Percentiles rank a stretch among this genome's conserved stretches.
phyloP scores from a whole-genome alignment of 2,797 vertebrate species.

The Paguma larvata region DNA sequence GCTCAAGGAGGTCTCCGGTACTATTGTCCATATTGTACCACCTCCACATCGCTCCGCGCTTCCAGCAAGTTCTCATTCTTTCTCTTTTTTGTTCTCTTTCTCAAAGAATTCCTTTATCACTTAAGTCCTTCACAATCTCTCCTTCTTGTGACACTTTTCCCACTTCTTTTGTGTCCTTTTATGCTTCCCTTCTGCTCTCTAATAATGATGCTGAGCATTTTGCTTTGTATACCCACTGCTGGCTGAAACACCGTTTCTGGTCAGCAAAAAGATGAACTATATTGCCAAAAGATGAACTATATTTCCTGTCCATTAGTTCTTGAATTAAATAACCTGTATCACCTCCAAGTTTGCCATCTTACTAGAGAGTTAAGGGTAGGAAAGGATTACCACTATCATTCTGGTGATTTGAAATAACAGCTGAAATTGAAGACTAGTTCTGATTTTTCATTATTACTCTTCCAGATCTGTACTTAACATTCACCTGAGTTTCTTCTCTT shows the following conservation, averaged over 20 bases:
- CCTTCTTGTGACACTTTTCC: neutral
- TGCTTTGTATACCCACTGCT: neutral
- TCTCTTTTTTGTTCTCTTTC: neutral
- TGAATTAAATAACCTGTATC: neutral
- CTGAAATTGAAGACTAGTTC: neutral
- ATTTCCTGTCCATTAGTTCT: neutral
- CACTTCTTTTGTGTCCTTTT: neutral
- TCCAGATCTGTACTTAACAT: neutral
- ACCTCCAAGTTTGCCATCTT: neutral
- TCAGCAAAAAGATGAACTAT: neutral
- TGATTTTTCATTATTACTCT: neutral
- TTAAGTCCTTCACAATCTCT: neutral
- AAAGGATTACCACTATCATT: neutral
- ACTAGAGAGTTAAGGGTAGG: neutral
- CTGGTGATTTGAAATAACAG: neutral
- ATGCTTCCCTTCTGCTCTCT: neutral
- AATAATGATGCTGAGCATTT: neutral
- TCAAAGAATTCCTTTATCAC: neutral
- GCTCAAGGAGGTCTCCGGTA: neutral
- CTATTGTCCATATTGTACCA: rapidly evolving
- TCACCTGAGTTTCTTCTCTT: neutral
- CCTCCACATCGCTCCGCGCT: rapidly evolving
- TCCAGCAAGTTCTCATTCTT: neutral
- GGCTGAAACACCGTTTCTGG: neutral
- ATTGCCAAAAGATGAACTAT: neutral